phyloP scores from a whole-genome alignment of 2,797 vertebrate species.

The Lacerta agilis region DNA sequence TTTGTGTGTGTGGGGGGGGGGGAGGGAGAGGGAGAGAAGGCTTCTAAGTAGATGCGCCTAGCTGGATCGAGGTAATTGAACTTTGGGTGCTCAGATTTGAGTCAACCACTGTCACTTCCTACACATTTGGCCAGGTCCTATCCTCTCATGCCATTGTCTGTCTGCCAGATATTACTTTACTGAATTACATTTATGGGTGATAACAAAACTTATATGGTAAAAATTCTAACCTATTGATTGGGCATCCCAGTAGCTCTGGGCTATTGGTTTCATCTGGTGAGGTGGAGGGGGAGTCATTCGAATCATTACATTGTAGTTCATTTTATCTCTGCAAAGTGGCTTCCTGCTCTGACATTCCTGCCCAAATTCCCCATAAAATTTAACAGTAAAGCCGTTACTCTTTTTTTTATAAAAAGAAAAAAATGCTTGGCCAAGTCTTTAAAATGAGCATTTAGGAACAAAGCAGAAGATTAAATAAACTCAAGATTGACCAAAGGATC shows the following conservation, averaged over 20 bases:
- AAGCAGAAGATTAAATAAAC: background rate
- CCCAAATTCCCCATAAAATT: constrained; percentile 31
- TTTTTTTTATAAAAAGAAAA: too few species aligned
- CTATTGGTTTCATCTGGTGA: constrained; percentile 30
- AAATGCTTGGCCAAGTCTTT: background rate
- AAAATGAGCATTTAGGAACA: background rate
- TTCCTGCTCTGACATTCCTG: constrained; percentile 25
- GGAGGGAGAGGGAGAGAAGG: background rate
- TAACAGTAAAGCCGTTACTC: constrained; percentile 24
- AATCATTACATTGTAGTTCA: constrained; percentile 25
- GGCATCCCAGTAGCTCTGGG: constrained; percentile 29
- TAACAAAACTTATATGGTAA: constrained; percentile 38
- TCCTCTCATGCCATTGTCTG: background rate
- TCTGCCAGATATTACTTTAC: constrained; percentile 22
- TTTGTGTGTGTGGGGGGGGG: background rate
- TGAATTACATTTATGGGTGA: constrained; percentile 42
- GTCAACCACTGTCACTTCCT: background rate
- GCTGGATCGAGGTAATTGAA: background rate
- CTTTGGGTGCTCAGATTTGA: background rate
- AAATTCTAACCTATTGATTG: constrained; percentile 46
- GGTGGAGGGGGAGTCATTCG: constrained; percentile 17
- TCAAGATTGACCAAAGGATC: background rate
- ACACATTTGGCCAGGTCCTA: constrained; percentile 15
- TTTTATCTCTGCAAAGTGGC: constrained; percentile 25
- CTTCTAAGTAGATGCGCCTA: background rate